Evolutionary conservation across 2,797 vertebrate genomes (phyloP).

Genomic region (Cuculus canorus): DNA sequence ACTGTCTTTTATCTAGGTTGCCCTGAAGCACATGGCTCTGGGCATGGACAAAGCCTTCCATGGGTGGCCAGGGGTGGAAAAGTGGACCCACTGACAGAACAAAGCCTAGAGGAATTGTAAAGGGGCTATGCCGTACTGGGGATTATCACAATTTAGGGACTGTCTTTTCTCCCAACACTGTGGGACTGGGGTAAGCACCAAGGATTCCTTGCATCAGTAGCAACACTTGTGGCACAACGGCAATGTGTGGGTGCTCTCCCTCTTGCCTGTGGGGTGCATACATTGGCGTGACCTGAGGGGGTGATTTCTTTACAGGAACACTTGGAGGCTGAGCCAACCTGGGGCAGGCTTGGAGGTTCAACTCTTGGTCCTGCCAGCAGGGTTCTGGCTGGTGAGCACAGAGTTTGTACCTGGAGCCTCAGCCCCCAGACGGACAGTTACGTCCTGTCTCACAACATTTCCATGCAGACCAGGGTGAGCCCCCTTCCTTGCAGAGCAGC

Average conservation of each 20-base stretch:
- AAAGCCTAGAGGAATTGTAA: neutral
- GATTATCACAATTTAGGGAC: neutral
- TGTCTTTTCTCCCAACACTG: neutral
- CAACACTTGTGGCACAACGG: fast-evolving
- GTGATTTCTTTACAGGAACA: neutral
- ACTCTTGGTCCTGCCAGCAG: neutral
- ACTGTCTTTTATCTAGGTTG: neutral
- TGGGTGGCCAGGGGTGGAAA: neutral
- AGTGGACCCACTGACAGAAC: neutral
- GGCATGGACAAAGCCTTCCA: neutral
- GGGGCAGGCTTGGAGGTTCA: neutral
- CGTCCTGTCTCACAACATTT: fast-evolving
- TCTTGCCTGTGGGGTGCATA: neutral
- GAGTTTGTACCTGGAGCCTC: fast-evolving
- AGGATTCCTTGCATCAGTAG: fast-evolving
- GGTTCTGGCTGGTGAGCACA: neutral
- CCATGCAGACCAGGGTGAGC: neutral
- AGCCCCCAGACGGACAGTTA: fast-evolving
- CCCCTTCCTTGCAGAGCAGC: neutral
- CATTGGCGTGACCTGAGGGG: neutral
- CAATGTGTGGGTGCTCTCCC: neutral
- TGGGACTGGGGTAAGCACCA: neutral
- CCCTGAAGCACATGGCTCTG: neutral
- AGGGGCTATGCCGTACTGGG: neutral
- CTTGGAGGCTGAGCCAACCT: neutral